Evolutionary conservation across 2,888 invertebrate genomes (phyloP).

Genomic region (Hyalella azteca): DNA sequence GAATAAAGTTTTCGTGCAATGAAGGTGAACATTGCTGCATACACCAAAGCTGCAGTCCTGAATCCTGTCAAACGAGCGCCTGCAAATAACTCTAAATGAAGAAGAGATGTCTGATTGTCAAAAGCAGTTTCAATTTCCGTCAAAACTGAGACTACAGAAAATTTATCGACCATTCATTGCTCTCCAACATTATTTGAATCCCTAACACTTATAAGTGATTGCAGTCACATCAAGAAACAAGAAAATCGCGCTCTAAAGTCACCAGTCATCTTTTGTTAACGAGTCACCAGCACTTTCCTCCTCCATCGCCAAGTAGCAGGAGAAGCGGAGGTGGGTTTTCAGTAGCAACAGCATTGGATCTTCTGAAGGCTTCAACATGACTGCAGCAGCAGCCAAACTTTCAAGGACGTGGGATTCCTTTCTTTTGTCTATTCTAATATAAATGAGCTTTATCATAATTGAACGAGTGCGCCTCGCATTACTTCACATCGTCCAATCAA

Average conservation of each 20-base stretch:
- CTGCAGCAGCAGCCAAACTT: not conserved
- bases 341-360: constrained; percentile 21
- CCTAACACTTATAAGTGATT: constrained; percentile 27
- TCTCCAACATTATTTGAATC: constrained; percentile 30
- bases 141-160: not conserved
- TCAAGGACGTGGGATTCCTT: no score
- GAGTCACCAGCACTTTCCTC: constrained; percentile 14
- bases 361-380: not conserved
- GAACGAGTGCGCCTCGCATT: no score
- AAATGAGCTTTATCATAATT: no score
- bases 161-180: not conserved
- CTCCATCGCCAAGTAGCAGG: not conserved
- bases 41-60: no score
- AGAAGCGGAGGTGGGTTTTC: constrained; percentile 29
- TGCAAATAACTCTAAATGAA: not conserved
- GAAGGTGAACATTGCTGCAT: no score
- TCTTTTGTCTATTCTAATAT: no score
- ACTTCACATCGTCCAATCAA: no score
- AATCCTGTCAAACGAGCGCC: no score
- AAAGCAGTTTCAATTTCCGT: constrained; percentile 1
- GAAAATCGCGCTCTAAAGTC: not conserved
- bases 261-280: not conserved
- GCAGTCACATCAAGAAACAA: constrained; percentile 37
- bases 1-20: no score
- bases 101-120: constrained; percentile 12